These are phyloP conservation scores for Limnothrissa miodon DNA, from an alignment of 2,113 vertebrate species.

Conservation along the genomic window DNA sequence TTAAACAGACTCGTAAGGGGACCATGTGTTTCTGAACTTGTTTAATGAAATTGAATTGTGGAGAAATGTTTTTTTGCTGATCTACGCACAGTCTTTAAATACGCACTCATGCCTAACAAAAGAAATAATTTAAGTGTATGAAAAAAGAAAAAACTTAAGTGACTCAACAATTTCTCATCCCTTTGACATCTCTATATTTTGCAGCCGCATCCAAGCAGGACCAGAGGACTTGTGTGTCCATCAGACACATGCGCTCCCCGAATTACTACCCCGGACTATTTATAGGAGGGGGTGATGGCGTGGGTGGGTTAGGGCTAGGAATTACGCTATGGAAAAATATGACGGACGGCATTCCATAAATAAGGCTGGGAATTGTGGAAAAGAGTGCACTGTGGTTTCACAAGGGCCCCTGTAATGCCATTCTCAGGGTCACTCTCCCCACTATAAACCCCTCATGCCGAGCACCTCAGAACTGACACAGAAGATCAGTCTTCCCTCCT, in stretches of 20 bases:
- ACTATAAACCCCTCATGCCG: neutral
- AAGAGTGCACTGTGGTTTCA: conserved; percentile 77
- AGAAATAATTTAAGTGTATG: neutral
- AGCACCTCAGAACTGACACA: neutral
- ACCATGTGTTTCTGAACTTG: neutral
- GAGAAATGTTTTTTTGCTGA: neutral
- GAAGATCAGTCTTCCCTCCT: neutral
- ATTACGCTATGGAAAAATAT: conserved; percentile 83
- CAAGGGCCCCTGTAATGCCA: conserved; percentile 59
- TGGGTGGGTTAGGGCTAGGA: conserved; percentile 61
- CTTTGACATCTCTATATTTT: conserved; percentile 65
- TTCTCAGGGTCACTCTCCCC: neutral
- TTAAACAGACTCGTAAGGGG: neutral
- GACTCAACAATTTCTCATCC: conserved; percentile 73
- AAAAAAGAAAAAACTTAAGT: conserved; percentile 39
- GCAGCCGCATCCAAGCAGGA: conserved; percentile 37
- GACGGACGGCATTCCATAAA: conserved; percentile 92
- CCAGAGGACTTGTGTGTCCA: conserved; percentile 66
- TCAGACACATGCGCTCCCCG: conserved; percentile 66
- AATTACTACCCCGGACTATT: conserved; percentile 79
- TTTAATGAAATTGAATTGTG: neutral
- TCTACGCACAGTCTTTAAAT: neutral
- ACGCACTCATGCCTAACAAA: neutral
- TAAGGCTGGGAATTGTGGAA: conserved; percentile 88
- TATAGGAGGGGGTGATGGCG: conserved; percentile 75